phyloP scores from a whole-genome alignment of 2,797 vertebrate genomes.

The Tauraco hartlaubi region DNA sequence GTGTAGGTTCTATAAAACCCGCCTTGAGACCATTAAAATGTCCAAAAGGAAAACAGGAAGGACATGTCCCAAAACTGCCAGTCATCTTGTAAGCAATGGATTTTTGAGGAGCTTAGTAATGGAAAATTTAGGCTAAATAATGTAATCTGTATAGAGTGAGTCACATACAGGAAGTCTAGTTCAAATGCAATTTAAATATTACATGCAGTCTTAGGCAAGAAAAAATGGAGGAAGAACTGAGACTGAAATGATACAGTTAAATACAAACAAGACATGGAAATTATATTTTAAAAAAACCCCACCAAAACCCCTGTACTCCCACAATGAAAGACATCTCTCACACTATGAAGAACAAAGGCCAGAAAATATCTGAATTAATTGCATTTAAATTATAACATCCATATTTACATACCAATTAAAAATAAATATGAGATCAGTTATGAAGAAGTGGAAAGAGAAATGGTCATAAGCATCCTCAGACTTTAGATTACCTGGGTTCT shows the following conservation, averaged over 20 bases:
- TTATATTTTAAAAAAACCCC: not conserved
- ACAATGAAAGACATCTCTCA: not conserved
- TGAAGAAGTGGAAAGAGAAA: not conserved
- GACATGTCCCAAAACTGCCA: not conserved
- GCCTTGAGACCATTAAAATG: not conserved
- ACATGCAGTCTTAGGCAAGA: not conserved
- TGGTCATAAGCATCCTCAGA: not conserved
- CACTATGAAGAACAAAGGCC: not conserved
- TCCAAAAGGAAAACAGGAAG: not conserved
- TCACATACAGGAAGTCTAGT: not conserved
- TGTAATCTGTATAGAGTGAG: not conserved
- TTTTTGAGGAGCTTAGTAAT: not conserved
- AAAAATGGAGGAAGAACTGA: not conserved
- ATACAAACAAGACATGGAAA: not conserved
- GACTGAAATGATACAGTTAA: not conserved
- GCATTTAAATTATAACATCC: not conserved
- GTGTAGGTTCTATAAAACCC: not conserved
- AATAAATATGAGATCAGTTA: not conserved
- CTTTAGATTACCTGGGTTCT: not conserved
- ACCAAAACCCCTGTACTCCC: not conserved
- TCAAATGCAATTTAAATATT: constrained; percentile 1
- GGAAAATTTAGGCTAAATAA: not conserved
- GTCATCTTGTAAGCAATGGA: not conserved
- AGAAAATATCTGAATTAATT: not conserved
- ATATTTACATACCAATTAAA: not conserved